A percentile compares a stretch with the other conserved stretches of the same genome.
Conservation (phyloP, 64 coral and sea anemone genomes). For the Stichodactyla helianthus region DNA sequence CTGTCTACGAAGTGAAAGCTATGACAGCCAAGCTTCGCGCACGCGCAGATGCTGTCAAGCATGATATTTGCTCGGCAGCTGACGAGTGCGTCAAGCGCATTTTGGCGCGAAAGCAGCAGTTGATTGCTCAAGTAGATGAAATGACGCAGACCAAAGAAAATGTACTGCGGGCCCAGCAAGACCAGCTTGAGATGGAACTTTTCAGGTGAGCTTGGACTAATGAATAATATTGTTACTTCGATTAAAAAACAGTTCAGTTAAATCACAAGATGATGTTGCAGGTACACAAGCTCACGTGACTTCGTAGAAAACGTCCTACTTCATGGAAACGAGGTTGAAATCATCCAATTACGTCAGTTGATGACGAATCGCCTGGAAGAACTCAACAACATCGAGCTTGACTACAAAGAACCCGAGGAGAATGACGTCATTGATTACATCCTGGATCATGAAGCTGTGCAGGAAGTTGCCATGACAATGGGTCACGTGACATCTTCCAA, state of each 20-base stretch:
- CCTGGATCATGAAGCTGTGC: constrained; percentile 54
- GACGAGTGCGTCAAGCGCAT: constrained; percentile 91
- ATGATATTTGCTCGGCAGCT: constrained; percentile 63
- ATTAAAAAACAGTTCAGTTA: no score
- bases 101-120: constrained; percentile 66
- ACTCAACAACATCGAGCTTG: constrained; percentile 65
- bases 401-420: constrained; percentile 74
- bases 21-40: constrained; percentile 85
- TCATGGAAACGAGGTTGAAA: constrained; percentile 95
- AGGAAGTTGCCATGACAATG: constrained; percentile 59
- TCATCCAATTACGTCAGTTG: constrained; percentile 70
- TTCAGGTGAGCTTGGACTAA: constrained; percentile 32
- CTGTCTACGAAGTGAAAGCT: constrained; percentile 82
- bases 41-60: constrained; percentile 73
- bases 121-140: constrained; percentile 68
- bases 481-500: constrained; percentile 62
- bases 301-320: constrained; percentile 89
- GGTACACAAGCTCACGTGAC: constrained; percentile 92
- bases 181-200: constrained; percentile 77
- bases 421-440: constrained; percentile 90
- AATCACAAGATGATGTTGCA: background rate
- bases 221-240: background rate
- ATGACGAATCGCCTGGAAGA: constrained; percentile 82
- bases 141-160: constrained; percentile 65
- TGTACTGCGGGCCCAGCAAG: constrained; percentile 63